Conservation (phyloP, 2,888 invertebrate species). For the Agrotis puta region DNA sequence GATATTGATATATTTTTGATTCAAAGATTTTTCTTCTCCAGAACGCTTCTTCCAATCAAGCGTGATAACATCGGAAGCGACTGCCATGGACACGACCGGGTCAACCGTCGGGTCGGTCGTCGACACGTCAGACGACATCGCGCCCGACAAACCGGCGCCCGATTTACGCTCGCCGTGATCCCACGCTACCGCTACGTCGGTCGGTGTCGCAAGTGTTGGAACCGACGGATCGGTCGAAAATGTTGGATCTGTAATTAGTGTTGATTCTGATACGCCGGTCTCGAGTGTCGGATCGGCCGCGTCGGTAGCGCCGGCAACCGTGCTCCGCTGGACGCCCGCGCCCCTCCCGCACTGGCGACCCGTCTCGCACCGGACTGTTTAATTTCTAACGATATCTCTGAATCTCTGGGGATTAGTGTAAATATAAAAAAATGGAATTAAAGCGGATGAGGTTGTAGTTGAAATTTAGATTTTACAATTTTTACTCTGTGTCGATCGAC, state of each 20-base stretch:
- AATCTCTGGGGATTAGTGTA: conserved; percentile 75
- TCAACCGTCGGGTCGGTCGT: conserved; percentile 78
- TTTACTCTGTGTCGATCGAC: conserved; percentile 75
- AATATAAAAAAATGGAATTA: conserved; percentile 71
- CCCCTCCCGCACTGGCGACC: conserved; percentile 89
- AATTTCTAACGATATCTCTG: conserved; percentile 65
- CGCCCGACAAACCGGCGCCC: conserved; percentile 86
- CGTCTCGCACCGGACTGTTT: conserved; percentile 83
- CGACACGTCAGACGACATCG: conserved; percentile 83
- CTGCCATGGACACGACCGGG: conserved; percentile 89
- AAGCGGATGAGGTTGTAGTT: conserved; percentile 77
- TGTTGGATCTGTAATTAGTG: conserved; percentile 43
- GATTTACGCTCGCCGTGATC: conserved; percentile 85
- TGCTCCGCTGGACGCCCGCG: conserved; percentile 87
- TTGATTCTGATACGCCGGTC: conserved; percentile 39
- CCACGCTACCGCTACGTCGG: conserved; percentile 63
- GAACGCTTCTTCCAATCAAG: conserved; percentile 93
- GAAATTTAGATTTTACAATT: conserved; percentile 74
- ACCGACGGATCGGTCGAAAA: conserved; percentile 41
- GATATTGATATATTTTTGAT: background rate
- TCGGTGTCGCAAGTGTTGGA: conserved; percentile 55
- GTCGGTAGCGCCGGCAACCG: conserved; percentile 59
- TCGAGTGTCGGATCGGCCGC: conserved; percentile 47
- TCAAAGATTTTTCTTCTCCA: conserved; percentile 71
- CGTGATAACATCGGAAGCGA: conserved; percentile 90